Base-by-base conservation (phyloP, 2,113 vertebrate species). In the Zootoca vivipara region DNA sequence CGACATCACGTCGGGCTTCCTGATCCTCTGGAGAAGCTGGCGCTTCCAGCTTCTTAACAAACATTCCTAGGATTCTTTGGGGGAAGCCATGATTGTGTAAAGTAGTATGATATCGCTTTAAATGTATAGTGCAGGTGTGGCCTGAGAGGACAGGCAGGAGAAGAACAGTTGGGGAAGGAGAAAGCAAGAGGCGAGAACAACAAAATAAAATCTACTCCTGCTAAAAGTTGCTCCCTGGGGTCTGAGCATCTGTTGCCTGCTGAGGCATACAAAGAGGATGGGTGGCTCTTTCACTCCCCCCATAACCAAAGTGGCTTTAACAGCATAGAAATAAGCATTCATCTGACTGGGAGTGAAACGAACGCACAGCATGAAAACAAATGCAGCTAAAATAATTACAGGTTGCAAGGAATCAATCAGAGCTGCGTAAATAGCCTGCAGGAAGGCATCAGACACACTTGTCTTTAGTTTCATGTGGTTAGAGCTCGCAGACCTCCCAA, bases 331-430 rank as follows among this genome's bases (percentile, higher is more conserved):
- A 90, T 75, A 86, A 77, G 42, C 77, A 74, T 73, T 87, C 33
- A 22, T 86, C 93, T 92, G 82, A 93, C 86, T 13, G 85, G 84
- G 89, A 95, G 83, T 8, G 64, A 90, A 93, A 92, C 38, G 83
- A 91, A 92, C 96, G 94, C 92, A 80, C 91, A 94, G 92, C 83
- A 2, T 92, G 93, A 90, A 93, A 89, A 87, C 91, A 95, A 91
- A 92, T 85, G 77, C 92, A 86, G 88, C 92, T 93, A 83, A 94
- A 96, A 95, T 96, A 96, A 95, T 96, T 93, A 93, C 93, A 95
- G 94, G 95, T 96, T 96, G 93, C 94, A 94, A 91, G 77, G 90
- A 94, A 96, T 95, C 95, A 94, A 93, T 93, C 20, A 90, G 92
- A 92, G 56, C 94, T 86, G 91, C 92, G 92, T 95, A 94, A 96